A percentile compares a stretch with the other conserved stretches of the same genome.
phyloP scores from a whole-genome alignment of 2,797 vertebrate genomes.

The Hapalemur alaotrensis region DNA sequence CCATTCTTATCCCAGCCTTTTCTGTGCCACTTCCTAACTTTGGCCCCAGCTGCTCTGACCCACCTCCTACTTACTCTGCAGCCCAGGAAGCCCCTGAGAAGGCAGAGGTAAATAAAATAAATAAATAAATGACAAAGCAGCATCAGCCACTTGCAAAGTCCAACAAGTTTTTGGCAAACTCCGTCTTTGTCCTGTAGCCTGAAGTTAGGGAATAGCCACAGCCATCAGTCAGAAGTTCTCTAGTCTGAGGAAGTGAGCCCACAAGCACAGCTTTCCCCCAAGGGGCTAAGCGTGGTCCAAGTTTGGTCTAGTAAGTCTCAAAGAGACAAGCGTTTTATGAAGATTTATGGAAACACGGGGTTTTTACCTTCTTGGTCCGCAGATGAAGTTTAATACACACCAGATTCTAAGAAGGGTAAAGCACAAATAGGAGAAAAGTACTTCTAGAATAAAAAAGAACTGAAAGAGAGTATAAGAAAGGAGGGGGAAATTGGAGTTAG shows the following conservation, averaged over 20 bases:
- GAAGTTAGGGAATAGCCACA: neutral
- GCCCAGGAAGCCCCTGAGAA: neutral
- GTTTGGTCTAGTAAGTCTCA: neutral
- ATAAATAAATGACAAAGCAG: neutral
- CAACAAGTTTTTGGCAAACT: neutral
- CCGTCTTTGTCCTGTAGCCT: neutral
- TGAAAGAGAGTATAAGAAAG: constrained; percentile 36
- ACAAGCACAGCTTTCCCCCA: neutral
- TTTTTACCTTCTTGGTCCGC: constrained; percentile 84
- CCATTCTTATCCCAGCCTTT: neutral
- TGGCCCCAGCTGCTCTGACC: neutral
- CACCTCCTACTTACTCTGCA: neutral
- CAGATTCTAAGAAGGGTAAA: constrained; percentile 84
- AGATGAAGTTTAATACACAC: constrained; percentile 80
- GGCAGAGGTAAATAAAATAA: neutral
- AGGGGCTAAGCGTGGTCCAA: neutral
- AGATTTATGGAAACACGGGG: neutral
- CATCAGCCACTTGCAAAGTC: neutral
- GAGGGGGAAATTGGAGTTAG: constrained; percentile 70
- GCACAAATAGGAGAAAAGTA: constrained; percentile 83
- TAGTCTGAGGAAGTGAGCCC: neutral
- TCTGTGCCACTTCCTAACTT: neutral
- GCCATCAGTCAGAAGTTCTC: neutral
- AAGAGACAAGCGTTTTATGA: neutral
- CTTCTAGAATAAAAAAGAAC: constrained; percentile 80